phyloP scores from a whole-genome alignment of 2,888 invertebrate genomes.

The Parasteatoda lunata region DNA sequence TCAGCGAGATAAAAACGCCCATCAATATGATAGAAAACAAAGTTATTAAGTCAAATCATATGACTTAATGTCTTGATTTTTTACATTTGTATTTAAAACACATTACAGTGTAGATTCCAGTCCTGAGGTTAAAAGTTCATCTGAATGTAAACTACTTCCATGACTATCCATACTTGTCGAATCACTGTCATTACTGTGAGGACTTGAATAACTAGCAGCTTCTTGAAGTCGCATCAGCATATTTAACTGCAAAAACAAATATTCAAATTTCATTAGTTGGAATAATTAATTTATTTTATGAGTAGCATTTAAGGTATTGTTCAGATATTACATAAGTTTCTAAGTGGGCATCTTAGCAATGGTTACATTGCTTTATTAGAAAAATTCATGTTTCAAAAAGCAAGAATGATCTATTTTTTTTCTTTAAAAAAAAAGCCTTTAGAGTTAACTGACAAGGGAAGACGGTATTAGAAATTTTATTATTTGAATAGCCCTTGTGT shows the following conservation, averaged over 20 bases:
- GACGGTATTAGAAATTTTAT: no score
- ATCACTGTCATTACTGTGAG: constrained; percentile 91
- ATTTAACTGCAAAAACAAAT: constrained; percentile 81
- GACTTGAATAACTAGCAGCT: constrained; percentile 81
- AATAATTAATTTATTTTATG: background rate
- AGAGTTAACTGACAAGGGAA: no score
- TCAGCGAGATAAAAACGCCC: background rate
- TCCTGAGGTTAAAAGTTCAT: constrained; percentile 62
- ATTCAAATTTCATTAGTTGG: constrained; percentile 2
- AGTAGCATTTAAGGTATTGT: no score
- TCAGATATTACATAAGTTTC: no score
- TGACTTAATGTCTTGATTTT: constrained; percentile 18
- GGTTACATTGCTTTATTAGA: no score
- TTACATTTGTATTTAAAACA: background rate
- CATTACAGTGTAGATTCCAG: constrained; percentile 66
- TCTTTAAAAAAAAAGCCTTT: no score
- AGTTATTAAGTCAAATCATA: constrained; percentile 22
- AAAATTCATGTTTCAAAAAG: no score
- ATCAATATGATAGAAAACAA: constrained; percentile 59
- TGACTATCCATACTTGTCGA: constrained; percentile 75
- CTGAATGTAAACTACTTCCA: constrained; percentile 61
- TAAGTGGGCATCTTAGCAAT: no score
- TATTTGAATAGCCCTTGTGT: no score
- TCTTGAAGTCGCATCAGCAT: constrained; percentile 97
- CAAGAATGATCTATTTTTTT: no score